Conservation (phyloP, 2,888 invertebrate species). For the Actias luna region DNA sequence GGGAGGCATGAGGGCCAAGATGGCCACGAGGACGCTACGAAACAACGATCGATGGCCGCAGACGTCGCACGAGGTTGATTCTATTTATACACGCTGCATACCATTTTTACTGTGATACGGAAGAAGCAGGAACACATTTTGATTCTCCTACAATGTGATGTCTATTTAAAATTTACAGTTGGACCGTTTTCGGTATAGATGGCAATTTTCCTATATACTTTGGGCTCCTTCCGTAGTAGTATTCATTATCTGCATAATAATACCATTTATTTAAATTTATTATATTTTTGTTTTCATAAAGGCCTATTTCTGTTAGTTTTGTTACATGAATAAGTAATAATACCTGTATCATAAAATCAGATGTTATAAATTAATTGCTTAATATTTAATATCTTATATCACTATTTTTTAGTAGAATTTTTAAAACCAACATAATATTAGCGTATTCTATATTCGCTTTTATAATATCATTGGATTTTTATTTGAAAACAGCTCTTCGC, state of each 20-base stretch:
- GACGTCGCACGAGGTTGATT: constrained; percentile 74
- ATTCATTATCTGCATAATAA: background rate
- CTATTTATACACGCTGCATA: constrained; percentile 76
- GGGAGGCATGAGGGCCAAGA: constrained; percentile 79
- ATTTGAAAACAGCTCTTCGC: too few species aligned
- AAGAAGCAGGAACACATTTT: constrained; percentile 17
- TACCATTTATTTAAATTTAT: background rate
- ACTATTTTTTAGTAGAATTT: too few species aligned
- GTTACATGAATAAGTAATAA: too few species aligned
- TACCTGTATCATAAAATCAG: too few species aligned
- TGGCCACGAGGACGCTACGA: constrained; percentile 80
- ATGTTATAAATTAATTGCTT: too few species aligned
- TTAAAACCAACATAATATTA: too few species aligned
- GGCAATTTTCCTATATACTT: background rate
- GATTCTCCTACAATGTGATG: background rate
- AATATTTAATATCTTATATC: too few species aligned
- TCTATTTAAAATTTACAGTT: background rate
- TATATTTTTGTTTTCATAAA: background rate
- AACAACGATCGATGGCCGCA: constrained; percentile 80
- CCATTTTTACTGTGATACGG: constrained; percentile 61
- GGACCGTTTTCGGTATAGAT: background rate
- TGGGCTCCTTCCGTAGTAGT: background rate
- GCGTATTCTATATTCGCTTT: too few species aligned
- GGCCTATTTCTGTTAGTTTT: too few species aligned
- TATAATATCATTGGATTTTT: too few species aligned